Evolutionary conservation across 2,113 vertebrate species (phyloP), one percentile per base, ranked within the genome.

Genomic region (Solea solea): DNA sequence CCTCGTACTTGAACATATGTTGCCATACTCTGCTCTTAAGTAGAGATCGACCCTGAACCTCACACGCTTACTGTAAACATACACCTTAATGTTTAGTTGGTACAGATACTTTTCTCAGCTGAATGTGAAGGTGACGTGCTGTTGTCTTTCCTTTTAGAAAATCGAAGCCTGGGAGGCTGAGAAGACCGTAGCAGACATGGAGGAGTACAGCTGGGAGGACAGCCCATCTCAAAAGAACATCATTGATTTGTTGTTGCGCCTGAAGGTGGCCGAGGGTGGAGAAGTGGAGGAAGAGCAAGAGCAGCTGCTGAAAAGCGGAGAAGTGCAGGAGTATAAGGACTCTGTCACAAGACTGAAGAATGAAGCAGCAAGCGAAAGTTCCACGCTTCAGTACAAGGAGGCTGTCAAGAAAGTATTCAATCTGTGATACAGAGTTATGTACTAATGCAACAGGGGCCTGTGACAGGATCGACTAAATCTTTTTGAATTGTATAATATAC

Each of bases 201-300:
- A 98, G 55, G 95, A 99, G 42, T 99, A 96, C 42, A 53, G 91
- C 44, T 98, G 97, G 98, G 94, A 97, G 81, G 94, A 94, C 0
- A 98, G 97, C 72, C 11, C 80, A 0, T 99, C 96, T 41, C 94
- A 98, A 79, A 94, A 84, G 78, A 98, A 93, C 11, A 62, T 93
- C 34, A 34, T 98, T 70, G 89, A 94, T 42, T 93, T 91, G 0
- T 84, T 99, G 9, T 69, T 91, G 3, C 93, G 70, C 46, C 95
- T 95, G 68, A 91, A 86, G 75, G 74, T 80, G 2, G 80, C 89
- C 0, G 90, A 90, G 0, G 87, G 89, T 1, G 93, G 89, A 64
- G 91, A 91, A 0, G 67, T 55, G 0, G 56, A 78, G 39, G 81
- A 88, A 10, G 87, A 78, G 51, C 54, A 78, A 61, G 93, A 96